Evolutionary conservation across 2,797 vertebrate species (phyloP), one percentile per base, ranked within the genome.

Genomic region (Lepilemur septentrionalis): DNA sequence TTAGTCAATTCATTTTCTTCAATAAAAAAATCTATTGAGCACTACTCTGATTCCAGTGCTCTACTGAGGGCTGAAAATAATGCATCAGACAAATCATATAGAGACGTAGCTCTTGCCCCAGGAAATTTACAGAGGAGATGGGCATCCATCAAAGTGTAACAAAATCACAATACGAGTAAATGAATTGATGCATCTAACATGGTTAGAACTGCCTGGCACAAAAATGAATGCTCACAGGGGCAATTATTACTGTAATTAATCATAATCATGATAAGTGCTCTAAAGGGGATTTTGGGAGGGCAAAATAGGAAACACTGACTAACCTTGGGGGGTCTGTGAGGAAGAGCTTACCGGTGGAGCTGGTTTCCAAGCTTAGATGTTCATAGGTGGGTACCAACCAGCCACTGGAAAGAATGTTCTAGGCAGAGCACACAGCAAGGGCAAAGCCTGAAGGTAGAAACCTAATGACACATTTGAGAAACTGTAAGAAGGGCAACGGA

Each of bases 361-460:
- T 67, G 23, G 41, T 23, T 76, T 84, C 84, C 48, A 46, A 35
- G 59, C 18, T 20, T 41, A 61, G 48, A 38, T 4, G 4, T 12
- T 80, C n/a, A 7, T n/a, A 11, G 32, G 22, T 11, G 7, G 20
- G 0, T 41, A 17, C 25, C 41, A 50, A 12, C n/a, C 12, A 61
- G 28, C 25, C 79, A 15, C 30, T 15, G 38, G 12, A 46, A 63
- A 43, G 38, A 12, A 1, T 5, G 4, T 50, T 48, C 8, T 38
- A 12, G 57, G 25, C 8, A 38, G 41, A 57, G 22, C 12, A 10
- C n/a, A 46, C 1, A 23, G 57, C 32, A 52, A 35, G 9, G 25
- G 43, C 97, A 94, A 48, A 97, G 95, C n/a, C 97, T 98, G 83
- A 97, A 97, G 55, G 98, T 97, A 96, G 97, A 98, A 38, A 96